A percentile compares a stretch with the other conserved stretches of the same genome.
These are phyloP conservation scores for Drosophila hydei DNA, from an alignment of 1,140 invertebrate genomes.

Conservation along the genomic window DNA sequence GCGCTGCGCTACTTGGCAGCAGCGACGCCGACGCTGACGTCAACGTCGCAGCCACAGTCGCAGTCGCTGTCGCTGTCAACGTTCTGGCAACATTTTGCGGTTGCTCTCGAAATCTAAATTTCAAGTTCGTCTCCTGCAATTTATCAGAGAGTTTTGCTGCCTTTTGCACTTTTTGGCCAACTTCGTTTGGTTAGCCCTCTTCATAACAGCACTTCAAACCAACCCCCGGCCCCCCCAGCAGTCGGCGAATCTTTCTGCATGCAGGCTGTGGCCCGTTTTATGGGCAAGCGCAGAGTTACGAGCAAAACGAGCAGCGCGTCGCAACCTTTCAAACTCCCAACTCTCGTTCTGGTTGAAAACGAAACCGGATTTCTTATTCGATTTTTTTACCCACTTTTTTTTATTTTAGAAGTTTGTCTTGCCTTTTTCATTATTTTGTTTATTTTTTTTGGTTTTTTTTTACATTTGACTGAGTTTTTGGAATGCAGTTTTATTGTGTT, in stretches of 20 bases:
- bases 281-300: slow-evolving; percentile 41
- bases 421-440: slow-evolving; percentile 22
- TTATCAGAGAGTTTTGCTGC: slow-evolving; percentile 50
- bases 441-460: background rate
- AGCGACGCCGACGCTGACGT: slow-evolving; percentile 9
- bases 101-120: slow-evolving; percentile 78
- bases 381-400: slow-evolving; percentile 21
- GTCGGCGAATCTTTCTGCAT: slow-evolving; percentile 49
- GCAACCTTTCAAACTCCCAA: slow-evolving; percentile 42
- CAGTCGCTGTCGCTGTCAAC: slow-evolving; percentile 13
- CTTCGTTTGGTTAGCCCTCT: slow-evolving; percentile 43
- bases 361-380: slow-evolving; percentile 78
- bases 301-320: slow-evolving; percentile 26
- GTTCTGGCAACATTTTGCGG: slow-evolving; percentile 40
- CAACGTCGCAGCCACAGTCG: background rate
- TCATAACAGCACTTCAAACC: slow-evolving; percentile 55
- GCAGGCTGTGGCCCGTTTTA: slow-evolving; percentile 44
- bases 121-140: slow-evolving; percentile 74
- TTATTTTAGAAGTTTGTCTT: slow-evolving; percentile 69
- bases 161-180: slow-evolving; percentile 43
- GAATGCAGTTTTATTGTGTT: slow-evolving; percentile 70
- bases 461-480: slow-evolving; percentile 76
- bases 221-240: slow-evolving; percentile 1
- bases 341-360: slow-evolving; percentile 72
- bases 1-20: slow-evolving; percentile 2